Evolutionary conservation across 2,888 invertebrate species (phyloP), one percentile per base, ranked within the genome.

Genomic region (Ochropleura plecta): DNA sequence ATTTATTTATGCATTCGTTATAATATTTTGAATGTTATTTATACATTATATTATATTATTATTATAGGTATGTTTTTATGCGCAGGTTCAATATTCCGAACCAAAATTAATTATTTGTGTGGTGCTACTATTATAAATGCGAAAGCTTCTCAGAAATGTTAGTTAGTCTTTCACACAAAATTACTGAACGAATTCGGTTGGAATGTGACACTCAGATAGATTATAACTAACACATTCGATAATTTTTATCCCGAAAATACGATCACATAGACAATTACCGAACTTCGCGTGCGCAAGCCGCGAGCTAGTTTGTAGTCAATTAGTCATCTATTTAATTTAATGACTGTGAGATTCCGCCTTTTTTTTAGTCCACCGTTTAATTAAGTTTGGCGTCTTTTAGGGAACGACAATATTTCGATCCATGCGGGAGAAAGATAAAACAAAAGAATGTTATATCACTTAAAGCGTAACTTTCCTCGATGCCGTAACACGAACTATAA

Each of bases 1-100:
- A 86, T 88, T 78, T 89, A 89, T 87, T 88, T 86, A 89, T 89
- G 83, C 78, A 78, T 79, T 83, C 49, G 30, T 30, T 76, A 51
- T 51, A 76, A 46, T 51, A 46, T 46, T n/a, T 55, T 51, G 60
- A 76, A 18, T 57, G 10, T 30, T 30, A 30, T 30, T 2, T 30
- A 3, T 30, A 30, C 30, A 30, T 42, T 20, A n/a, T n/a, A n/a
- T n/a, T n/a, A n/a, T n/a, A n/a, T n/a, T n/a, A n/a, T n/a, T n/a
- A n/a, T n/a, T 59, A 16, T n/a, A 57, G 16, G 0, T 42, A 14
- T 60, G 20, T 60, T 62, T 14, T n/a, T 62, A 8, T 62, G n/a
- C n/a, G 12, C 5, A 62, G 62, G 7, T 55, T 55, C 10, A 46
- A 20, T 59, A 20, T 18, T 30, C 5, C 46, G 10, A 76, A 48